phyloP scores from a whole-genome alignment of 2,888 invertebrate genomes.

The Trachelus stipa region DNA sequence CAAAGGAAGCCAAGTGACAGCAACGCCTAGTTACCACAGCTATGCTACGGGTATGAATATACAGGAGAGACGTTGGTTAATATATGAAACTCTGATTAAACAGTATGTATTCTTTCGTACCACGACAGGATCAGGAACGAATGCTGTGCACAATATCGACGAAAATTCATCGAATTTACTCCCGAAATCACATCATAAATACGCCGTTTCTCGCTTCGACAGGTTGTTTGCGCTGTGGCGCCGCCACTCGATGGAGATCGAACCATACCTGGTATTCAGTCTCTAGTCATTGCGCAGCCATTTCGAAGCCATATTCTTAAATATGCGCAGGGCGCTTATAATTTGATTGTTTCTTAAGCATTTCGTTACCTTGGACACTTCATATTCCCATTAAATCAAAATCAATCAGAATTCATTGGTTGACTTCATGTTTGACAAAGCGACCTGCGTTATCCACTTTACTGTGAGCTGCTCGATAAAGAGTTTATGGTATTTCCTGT shows the following conservation, averaged over 20 bases:
- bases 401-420: background rate
- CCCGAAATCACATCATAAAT: constrained; percentile 40
- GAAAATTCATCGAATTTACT: constrained; percentile 31
- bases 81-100: background rate
- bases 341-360: background rate
- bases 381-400: background rate
- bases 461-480: background rate
- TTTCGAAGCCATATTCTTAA: background rate
- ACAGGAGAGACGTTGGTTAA: background rate
- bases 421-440: background rate
- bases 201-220: constrained; percentile 40
- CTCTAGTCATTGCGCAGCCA: background rate
- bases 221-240: constrained; percentile 32
- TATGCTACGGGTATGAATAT: constrained; percentile 2
- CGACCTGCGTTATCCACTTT: background rate
- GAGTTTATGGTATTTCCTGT: background rate
- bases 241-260: constrained; percentile 20
- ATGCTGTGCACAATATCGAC: constrained; percentile 4
- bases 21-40: constrained; percentile 48
- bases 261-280: constrained; percentile 18
- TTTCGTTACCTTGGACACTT: background rate
- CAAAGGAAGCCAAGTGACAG: constrained; percentile 55
- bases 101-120: background rate
- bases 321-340: background rate
- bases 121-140: background rate